phyloP scores from a whole-genome alignment of 2,113 vertebrate species.

The Casuarius casuarius region DNA sequence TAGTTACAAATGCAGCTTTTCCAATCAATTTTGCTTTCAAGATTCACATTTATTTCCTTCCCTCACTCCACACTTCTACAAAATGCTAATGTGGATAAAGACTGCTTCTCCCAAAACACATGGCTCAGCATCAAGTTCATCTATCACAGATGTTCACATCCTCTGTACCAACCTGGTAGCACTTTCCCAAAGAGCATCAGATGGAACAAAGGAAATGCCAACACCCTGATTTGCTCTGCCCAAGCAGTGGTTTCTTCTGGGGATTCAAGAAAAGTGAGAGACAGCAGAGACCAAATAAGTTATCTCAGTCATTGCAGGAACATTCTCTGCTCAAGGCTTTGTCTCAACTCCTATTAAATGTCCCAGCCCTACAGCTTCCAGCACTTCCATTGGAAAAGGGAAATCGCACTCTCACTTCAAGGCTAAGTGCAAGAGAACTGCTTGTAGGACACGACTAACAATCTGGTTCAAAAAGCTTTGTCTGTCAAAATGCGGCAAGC shows the following conservation, averaged over 20 bases:
- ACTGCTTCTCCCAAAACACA: neutral
- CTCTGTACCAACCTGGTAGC: conserved; percentile 13
- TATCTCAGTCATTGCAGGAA: neutral
- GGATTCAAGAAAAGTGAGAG: neutral
- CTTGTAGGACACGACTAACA: neutral
- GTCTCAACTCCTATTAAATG: neutral
- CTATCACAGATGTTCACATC: conserved; percentile 39
- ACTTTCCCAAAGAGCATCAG: neutral
- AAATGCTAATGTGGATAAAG: conserved; percentile 58
- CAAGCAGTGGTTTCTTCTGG: neutral
- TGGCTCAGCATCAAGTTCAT: conserved; percentile 55
- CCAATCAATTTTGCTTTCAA: conserved; percentile 69
- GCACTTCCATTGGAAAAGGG: neutral
- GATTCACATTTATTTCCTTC: conserved; percentile 63
- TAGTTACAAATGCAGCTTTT: conserved; percentile 63
- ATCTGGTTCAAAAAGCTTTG: neutral
- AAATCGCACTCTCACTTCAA: neutral
- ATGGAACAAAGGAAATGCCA: neutral
- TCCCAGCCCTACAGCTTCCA: neutral
- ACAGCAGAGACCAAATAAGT: neutral
- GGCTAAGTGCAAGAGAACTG: neutral
- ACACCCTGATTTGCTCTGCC: neutral
- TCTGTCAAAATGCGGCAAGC: neutral
- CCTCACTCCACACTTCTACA: conserved; percentile 26
- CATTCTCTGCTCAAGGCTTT: neutral